Conservation (phyloP, 2,888 invertebrate genomes). For the Zonitis immaculata region DNA sequence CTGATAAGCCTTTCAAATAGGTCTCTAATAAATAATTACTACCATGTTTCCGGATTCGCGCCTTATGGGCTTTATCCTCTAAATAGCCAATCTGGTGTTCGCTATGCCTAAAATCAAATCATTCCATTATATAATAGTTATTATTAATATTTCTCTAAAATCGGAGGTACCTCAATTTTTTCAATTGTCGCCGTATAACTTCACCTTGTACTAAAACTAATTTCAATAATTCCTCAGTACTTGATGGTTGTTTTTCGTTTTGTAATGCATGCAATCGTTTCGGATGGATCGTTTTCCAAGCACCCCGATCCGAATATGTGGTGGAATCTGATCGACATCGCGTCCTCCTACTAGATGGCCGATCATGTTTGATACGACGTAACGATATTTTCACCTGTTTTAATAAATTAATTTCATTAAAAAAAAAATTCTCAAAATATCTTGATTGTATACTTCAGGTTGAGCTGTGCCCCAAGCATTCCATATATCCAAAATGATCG, state of each 20-base stretch:
- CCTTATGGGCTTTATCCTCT: conserved; percentile 72
- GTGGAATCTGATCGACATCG: conserved; percentile 44
- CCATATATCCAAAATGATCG: conserved; percentile 71
- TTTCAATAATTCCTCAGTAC: conserved; percentile 52
- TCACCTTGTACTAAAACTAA: conserved; percentile 58
- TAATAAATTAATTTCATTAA: background rate
- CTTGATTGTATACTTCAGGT: conserved; percentile 52
- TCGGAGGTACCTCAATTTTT: conserved; percentile 46
- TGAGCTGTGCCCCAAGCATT: conserved; percentile 74
- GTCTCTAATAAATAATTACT: conserved; percentile 76
- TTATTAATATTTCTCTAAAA: background rate
- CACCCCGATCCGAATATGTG: conserved; percentile 42
- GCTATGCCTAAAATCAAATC: conserved; percentile 40
- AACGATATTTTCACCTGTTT: conserved; percentile 48
- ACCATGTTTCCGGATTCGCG: conserved; percentile 68
- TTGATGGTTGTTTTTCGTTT: conserved; percentile 46
- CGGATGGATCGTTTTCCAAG: conserved; percentile 49
- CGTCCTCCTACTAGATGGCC: conserved; percentile 40
- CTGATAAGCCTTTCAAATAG: conserved; percentile 59
- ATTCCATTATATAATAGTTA: background rate
- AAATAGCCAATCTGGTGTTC: conserved; percentile 74
- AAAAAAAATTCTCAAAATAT: background rate
- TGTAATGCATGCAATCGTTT: conserved; percentile 45
- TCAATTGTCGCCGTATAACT: conserved; percentile 52
- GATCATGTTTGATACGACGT: conserved; percentile 40